Conservation (phyloP, 2,888 invertebrate species). For the Spodoptera littoralis region DNA sequence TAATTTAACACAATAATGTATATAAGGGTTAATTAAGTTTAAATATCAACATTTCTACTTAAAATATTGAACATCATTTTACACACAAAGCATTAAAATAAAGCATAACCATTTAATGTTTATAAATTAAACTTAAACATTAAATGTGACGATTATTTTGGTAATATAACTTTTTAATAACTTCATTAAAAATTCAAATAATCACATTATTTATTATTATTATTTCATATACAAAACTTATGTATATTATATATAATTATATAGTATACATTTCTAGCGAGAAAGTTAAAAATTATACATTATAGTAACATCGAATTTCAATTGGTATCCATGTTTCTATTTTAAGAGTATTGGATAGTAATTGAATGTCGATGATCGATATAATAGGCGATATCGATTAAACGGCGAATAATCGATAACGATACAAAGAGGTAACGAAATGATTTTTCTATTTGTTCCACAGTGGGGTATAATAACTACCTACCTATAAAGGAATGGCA, state of each 20-base stretch:
- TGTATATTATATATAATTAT: slow-evolving; percentile 38
- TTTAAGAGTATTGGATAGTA: slow-evolving; percentile 12
- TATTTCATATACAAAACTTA: slow-evolving; percentile 56
- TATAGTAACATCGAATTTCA: slow-evolving; percentile 34
- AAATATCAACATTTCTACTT: slow-evolving; percentile 41
- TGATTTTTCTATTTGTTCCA: slow-evolving; percentile 20
- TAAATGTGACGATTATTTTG: slow-evolving; percentile 64
- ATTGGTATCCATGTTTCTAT: slow-evolving; percentile 24
- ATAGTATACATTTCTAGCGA: slow-evolving; percentile 56
- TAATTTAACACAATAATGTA: too few relatives aligned
- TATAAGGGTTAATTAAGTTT: slow-evolving; percentile 3
- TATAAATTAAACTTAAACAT: slow-evolving; percentile 59
- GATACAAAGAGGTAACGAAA: slow-evolving; percentile 36
- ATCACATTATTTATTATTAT: slow-evolving; percentile 51
- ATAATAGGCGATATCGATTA: slow-evolving; percentile 23
- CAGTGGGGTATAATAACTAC: slow-evolving; percentile 21
- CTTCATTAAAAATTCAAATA: slow-evolving; percentile 55
- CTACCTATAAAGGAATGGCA: slow-evolving; percentile 49
- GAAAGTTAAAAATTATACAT: slow-evolving; percentile 47
- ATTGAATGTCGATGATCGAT: slow-evolving; percentile 21
- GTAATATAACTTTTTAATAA: slow-evolving; percentile 55
- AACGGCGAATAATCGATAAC: slow-evolving; percentile 25
- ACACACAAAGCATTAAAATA: slow-evolving; percentile 54
- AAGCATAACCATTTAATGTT: slow-evolving; percentile 41
- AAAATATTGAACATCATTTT: slow-evolving; percentile 41